Conservation (phyloP, 2,888 invertebrate species). For the Sphaerophoria taeniata region DNA sequence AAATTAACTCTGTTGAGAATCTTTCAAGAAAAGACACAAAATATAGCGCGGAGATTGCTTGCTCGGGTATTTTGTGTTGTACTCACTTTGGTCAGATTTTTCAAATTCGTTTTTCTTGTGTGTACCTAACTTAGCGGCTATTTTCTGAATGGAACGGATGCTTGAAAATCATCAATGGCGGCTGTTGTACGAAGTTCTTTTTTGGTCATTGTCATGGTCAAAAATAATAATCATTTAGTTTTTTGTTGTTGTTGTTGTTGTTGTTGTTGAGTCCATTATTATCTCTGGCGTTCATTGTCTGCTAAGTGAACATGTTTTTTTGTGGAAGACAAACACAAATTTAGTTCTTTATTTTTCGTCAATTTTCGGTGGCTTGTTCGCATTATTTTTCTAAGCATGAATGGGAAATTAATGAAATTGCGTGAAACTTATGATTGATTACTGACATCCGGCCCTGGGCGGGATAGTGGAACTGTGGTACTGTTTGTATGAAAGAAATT, state of each 20-base stretch:
- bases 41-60: constrained; percentile 1
- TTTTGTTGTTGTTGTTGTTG: constrained; percentile 21
- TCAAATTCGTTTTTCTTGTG: background rate
- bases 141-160: constrained; percentile 59
- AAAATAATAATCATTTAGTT: constrained; percentile 57
- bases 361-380: constrained; percentile 32
- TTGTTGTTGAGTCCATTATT: constrained; percentile 63
- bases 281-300: constrained; percentile 25
- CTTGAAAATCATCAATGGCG: constrained; percentile 22
- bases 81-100: constrained; percentile 1
- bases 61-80: background rate
- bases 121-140: constrained; percentile 37
- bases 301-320: background rate
- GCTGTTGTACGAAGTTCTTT: constrained; percentile 49
- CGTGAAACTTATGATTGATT: constrained; percentile 68
- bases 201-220: constrained; percentile 74
- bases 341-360: constrained; percentile 48
- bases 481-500: background rate
- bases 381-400: constrained; percentile 5
- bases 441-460: constrained; percentile 42
- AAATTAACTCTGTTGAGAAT: constrained; percentile 7
- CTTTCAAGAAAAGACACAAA: no score
- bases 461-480: background rate
- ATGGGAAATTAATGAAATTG: constrained; percentile 47
- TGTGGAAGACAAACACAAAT: background rate